These are phyloP conservation scores for Nasonia giraulti DNA, from an alignment of 1,140 invertebrate genomes.

Conservation along the genomic window DNA sequence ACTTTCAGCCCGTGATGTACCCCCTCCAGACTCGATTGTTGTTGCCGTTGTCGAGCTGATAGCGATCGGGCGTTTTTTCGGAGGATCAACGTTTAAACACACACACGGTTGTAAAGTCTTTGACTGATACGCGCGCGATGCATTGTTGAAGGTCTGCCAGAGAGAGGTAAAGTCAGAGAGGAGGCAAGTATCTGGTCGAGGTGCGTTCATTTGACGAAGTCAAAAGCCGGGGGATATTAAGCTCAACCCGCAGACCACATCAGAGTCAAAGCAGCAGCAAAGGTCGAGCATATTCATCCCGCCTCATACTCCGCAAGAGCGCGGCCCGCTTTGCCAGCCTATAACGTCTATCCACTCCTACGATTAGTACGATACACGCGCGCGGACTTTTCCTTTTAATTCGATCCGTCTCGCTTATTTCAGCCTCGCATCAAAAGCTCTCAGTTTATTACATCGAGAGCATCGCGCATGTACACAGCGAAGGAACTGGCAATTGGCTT, in stretches of 20 bases:
- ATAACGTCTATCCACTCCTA: neutral
- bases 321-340: neutral
- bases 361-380: constrained; percentile 18
- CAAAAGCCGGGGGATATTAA: constrained; percentile 72
- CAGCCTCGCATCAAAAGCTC: no score
- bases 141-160: constrained; percentile 55
- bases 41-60: constrained; percentile 23
- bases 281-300: constrained; percentile 66
- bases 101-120: neutral
- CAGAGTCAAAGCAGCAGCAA: constrained; percentile 66
- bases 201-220: constrained; percentile 72
- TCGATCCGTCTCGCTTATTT: neutral
- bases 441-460: neutral
- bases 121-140: constrained; percentile 14
- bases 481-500: constrained; percentile 11
- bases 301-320: constrained; percentile 23
- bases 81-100: neutral
- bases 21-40: constrained; percentile 46
- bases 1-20: constrained; percentile 65
- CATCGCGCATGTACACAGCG: neutral
- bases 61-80: neutral
- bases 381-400: neutral
- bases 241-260: constrained; percentile 71
- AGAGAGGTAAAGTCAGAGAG: constrained; percentile 55
- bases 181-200: constrained; percentile 63